Evolutionary conservation across 2,888 invertebrate genomes (phyloP), one percentile per base, ranked within the genome.

Genomic region (Allacma fusca): DNA sequence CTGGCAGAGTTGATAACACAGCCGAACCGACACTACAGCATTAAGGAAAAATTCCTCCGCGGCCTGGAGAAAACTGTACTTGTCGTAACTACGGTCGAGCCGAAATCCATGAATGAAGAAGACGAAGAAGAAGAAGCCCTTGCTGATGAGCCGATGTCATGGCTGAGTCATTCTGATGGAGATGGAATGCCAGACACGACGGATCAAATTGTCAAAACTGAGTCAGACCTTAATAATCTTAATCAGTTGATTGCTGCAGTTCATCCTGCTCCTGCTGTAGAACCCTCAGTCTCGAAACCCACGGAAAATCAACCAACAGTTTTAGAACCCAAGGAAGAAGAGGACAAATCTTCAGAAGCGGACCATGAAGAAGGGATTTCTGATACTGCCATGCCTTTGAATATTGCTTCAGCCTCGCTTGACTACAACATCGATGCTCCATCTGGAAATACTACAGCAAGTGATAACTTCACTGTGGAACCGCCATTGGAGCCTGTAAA

Each of bases 31-130:
- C 97, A 98, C 86, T 99, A 99, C 87, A 95, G 94, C 86, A 91
- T 96, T 80, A 93, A 96, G 80, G 98, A 98, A 86, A 98, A 98
- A 87, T 98, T 94, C 86, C 94, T 99, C 93, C 90, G 98, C 78
- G 98, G 98, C 0, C 90, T 99, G 79, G 98, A 98, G 87, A 98
- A 98, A 87, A 95, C 95, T 85, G 94, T 96, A 83, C 88, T 95
- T 84, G 96, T 96, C 78, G 95, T 96, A 13, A 89, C 89, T 1
- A 89, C 89, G 1, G 86, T 88, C 59, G 89, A 89, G 69, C 88
- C 89, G 0, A 76, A 74, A 62, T 62, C 34, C n/a, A 7, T 57
- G 23, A 67, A 67, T n/a, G 24, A 16, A 64, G 29, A 29, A 24
- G 40, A 64, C 1, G 74, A 64, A 13, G 64, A 73, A n/a, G 62